phyloP scores from a whole-genome alignment of 2,888 invertebrate genomes.

The Tribolium freemani region DNA sequence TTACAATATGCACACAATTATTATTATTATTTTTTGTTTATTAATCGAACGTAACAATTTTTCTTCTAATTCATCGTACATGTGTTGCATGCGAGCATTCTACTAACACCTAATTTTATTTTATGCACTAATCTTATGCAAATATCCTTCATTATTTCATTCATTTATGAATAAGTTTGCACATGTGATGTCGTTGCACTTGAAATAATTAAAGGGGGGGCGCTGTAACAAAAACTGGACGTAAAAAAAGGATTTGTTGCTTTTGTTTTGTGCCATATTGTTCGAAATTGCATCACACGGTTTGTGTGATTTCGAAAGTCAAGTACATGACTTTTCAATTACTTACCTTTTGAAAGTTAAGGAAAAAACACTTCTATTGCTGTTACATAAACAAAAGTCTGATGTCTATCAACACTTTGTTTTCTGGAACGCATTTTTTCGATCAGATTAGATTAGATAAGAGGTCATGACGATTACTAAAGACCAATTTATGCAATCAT shows the following conservation, averaged over 20 bases:
- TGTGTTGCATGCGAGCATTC: constrained; percentile 16
- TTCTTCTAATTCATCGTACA: not conserved
- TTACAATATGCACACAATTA: not conserved
- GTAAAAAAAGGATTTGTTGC: not conserved
- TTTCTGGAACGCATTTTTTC: no score
- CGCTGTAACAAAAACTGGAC: not conserved
- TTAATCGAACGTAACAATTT: not conserved
- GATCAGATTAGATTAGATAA: no score
- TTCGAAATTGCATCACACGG: not conserved
- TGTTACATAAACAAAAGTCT: no score
- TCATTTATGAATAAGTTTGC: constrained; percentile 34
- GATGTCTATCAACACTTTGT: no score
- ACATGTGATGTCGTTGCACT: constrained; percentile 58
- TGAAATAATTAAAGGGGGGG: constrained; percentile 32
- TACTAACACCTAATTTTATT: constrained; percentile 19
- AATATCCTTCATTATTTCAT: constrained; percentile 45
- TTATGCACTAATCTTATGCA: constrained; percentile 17
- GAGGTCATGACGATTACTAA: no score
- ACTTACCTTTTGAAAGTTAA: not conserved
- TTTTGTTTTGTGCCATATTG: not conserved
- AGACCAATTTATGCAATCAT: no score
- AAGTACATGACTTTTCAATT: not conserved
- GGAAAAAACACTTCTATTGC: not conserved
- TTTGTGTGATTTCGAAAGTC: not conserved
- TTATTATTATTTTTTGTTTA: not conserved